Evolutionary conservation across 1,140 invertebrate species (phyloP), one percentile per base, ranked within the genome.

Genomic region (Arctopsyche grandis): DNA sequence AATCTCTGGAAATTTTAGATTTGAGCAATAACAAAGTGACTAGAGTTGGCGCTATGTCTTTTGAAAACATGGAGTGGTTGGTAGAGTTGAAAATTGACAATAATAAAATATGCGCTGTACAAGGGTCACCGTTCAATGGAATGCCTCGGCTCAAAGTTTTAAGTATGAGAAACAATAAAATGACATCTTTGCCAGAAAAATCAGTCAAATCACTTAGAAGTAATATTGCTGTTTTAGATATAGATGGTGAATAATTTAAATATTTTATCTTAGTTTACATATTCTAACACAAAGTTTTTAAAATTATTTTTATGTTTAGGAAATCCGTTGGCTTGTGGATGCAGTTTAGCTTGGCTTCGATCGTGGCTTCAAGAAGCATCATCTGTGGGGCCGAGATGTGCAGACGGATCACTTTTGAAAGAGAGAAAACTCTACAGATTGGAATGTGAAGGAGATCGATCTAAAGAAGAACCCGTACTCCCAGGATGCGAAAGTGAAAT

Each of bases 111-210:
- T 94, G 93, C 83, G 86, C 90, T 3, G 91, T 94, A 75, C 89
- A 91, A 88, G 86, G 92, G 90, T 77, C 91, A 9, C 92, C 94
- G 0, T 97, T 97, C 86, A 91, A 94, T 81, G 91, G 91, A 58
- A 96, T 96, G 94, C 92, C 93, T 0, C 89, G 94, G 78, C 85
- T 97, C 5, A 91, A 95, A 77, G 92, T 96, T 5, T 88, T 97
- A 0, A 95, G 93, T 56, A 87, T 97, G 83, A 89, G 92, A 74
- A 92, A 94, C 83, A 97, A 97, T 86, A 91, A 91, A 81, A 90
- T 97, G 87, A 90, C 91, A 48, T 91, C 91, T 14, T 89, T 96
- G 63, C 89, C 92, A 1, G 95, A 96, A 85, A 88, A 87, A n/a
- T 92, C 92, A 0, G 94, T 96, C 82, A 90, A 92, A 75, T 92